A percentile compares a stretch with the other conserved stretches of the same genome.
Evolutionary conservation across 2,113 vertebrate species (phyloP).

Genomic region (Labrus mixtus): DNA sequence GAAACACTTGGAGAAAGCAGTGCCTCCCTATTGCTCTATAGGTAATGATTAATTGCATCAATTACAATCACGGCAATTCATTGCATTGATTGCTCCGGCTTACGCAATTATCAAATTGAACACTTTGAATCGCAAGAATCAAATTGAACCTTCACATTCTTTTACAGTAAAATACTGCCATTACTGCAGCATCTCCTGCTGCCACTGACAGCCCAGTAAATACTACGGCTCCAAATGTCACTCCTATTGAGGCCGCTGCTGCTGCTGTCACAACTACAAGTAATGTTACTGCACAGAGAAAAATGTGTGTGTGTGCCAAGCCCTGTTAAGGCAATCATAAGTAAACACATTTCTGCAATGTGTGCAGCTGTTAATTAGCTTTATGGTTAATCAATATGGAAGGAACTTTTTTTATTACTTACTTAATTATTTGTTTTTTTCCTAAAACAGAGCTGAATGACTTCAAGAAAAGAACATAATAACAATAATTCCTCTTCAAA

Average conservation of each 20-base stretch:
- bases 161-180: conserved; percentile 19
- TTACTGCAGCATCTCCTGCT: conserved; percentile 7
- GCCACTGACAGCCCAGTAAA: conserved; percentile 16
- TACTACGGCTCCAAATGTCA: conserved; percentile 21
- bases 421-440: conserved; percentile 5
- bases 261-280: not conserved
- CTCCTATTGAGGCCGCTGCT: not conserved
- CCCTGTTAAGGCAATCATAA: not conserved
- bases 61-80: conserved; percentile 28
- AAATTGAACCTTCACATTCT: conserved; percentile 14
- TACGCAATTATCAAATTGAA: conserved; percentile 15
- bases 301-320: not conserved
- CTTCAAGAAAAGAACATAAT: not conserved
- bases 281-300: not conserved
- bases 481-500: conserved; percentile 2
- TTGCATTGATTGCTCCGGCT: conserved; percentile 8
- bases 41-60: conserved; percentile 23
- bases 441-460: not conserved
- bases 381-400: not conserved
- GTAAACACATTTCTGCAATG: not conserved
- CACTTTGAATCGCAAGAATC: conserved; percentile 35
- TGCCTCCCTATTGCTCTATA: not conserved
- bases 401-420: not conserved
- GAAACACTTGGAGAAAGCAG: conserved; percentile 12
- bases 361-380: not conserved